Percentiles rank a stretch among this genome's conserved stretches.
These are phyloP conservation scores for Sciaenops ocellatus DNA, from an alignment of 2,797 vertebrate genomes.

Conservation along the genomic window DNA sequence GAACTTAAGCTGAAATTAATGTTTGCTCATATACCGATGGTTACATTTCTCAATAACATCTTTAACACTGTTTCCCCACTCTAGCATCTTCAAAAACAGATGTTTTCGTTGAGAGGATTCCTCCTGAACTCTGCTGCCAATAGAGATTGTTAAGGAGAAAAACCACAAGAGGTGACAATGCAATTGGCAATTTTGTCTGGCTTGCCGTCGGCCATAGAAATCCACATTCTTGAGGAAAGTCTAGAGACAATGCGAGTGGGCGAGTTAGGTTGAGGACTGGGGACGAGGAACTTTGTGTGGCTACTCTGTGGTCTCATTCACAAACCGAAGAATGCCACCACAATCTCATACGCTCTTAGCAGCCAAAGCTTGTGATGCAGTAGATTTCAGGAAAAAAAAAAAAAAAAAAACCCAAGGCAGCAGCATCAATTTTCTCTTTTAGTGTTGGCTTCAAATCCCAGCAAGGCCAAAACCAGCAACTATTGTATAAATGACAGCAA, in stretches of 20 bases:
- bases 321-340: constrained; percentile 84
- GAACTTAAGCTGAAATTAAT: constrained; percentile 36
- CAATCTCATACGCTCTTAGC: constrained; percentile 78
- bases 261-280: constrained; percentile 70
- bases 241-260: constrained; percentile 80
- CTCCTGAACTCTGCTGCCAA: constrained; percentile 55
- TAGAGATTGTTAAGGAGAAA: constrained; percentile 61
- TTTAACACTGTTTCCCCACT: constrained; percentile 1
- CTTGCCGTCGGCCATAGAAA: constrained; percentile 76
- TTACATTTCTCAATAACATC: constrained; percentile 17
- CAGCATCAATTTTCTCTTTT: constrained; percentile 80
- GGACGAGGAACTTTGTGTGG: constrained; percentile 78
- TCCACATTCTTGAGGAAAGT: constrained; percentile 83
- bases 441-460: constrained; percentile 67
- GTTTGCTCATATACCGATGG: constrained; percentile 17
- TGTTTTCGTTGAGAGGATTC: constrained; percentile 47
- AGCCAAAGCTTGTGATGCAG: constrained; percentile 75
- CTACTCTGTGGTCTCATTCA: constrained; percentile 80
- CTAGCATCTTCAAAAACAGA: constrained; percentile 44
- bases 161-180: constrained; percentile 81
- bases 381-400: constrained; percentile 67
- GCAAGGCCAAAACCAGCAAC: constrained; percentile 72
- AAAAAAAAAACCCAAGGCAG: constrained; percentile 57
- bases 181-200: constrained; percentile 78
- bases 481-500: constrained; percentile 76